Conservation (phyloP, 1,140 invertebrate species). For the Zaprionus lachaisei region DNA sequence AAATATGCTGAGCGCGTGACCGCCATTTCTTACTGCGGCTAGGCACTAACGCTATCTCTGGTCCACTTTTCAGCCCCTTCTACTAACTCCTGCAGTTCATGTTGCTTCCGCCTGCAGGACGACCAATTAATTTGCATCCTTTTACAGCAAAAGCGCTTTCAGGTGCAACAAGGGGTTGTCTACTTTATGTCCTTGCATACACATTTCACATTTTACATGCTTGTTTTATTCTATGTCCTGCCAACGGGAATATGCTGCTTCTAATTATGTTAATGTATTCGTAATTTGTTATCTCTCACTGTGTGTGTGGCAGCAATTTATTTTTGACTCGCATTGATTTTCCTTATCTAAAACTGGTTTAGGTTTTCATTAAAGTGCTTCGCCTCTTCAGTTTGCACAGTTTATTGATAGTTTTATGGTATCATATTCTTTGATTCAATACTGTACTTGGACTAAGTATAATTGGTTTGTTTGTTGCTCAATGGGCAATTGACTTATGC, state of each 20-base stretch:
- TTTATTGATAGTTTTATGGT: neutral
- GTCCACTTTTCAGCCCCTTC: neutral
- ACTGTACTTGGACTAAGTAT: neutral
- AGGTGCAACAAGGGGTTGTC: conserved; percentile 52
- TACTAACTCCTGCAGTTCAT: neutral
- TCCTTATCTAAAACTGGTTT: neutral
- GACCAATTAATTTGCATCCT: conserved; percentile 68
- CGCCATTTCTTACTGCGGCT: conserved; percentile 25
- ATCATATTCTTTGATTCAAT: neutral
- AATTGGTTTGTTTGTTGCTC: neutral
- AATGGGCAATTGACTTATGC: neutral
- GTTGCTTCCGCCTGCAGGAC: conserved; percentile 9
- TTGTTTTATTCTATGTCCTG: conserved; percentile 3
- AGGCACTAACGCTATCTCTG: neutral
- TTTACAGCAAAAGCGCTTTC: conserved; percentile 53
- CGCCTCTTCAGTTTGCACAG: neutral
- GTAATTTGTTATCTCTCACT: neutral
- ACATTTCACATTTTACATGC: neutral
- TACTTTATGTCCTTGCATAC: neutral
- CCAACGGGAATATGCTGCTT: neutral
- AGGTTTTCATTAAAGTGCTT: neutral
- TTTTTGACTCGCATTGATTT: conserved; percentile 3
- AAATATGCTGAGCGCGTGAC: conserved; percentile 68
- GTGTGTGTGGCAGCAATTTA: conserved; percentile 1
- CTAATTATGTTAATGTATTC: conserved; percentile 19